phyloP scores from a whole-genome alignment of 2,888 invertebrate genomes.

The Fragum whitleyi region DNA sequence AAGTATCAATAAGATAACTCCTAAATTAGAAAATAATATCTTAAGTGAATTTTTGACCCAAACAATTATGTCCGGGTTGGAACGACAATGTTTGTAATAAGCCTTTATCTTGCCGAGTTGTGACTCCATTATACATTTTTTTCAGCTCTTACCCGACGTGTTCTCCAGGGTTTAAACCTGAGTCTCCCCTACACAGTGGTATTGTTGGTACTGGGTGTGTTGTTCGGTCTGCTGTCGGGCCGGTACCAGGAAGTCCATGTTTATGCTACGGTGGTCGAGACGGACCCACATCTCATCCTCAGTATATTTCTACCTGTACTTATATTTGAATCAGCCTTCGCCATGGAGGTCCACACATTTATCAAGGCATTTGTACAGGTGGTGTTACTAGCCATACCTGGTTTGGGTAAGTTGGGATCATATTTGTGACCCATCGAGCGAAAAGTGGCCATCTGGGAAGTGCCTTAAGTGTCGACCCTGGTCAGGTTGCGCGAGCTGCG shows the following conservation, averaged over 20 bases:
- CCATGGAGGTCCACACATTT: slow-evolving; percentile 85
- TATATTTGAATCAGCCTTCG: slow-evolving; percentile 86
- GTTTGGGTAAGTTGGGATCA: slow-evolving; percentile 75
- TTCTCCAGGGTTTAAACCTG: slow-evolving; percentile 71
- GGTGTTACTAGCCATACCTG: slow-evolving; percentile 82
- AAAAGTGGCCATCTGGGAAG: too few relatives aligned
- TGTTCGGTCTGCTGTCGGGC: slow-evolving; percentile 79
- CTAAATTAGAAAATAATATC: too few relatives aligned
- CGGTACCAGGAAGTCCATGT: slow-evolving; percentile 66
- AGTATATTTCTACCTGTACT: slow-evolving; percentile 85
- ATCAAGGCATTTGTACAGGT: slow-evolving; percentile 83
- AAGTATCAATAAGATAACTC: too few relatives aligned
- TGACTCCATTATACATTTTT: too few relatives aligned
- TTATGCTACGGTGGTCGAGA: slow-evolving; percentile 74
- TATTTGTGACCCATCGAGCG: too few relatives aligned
- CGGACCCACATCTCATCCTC: slow-evolving; percentile 84
- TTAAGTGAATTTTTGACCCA: too few relatives aligned
- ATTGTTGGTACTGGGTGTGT: slow-evolving; percentile 82
- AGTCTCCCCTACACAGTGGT: slow-evolving; percentile 85
- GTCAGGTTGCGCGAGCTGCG: too few relatives aligned
- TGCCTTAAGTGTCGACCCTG: too few relatives aligned
- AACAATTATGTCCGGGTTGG: too few relatives aligned
- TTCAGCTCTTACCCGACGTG: slow-evolving; percentile 75
- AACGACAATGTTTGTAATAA: too few relatives aligned
- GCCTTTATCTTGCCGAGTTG: too few relatives aligned